Base-by-base conservation (phyloP, 2,888 invertebrate genomes). In the Lutraria lutraria region DNA sequence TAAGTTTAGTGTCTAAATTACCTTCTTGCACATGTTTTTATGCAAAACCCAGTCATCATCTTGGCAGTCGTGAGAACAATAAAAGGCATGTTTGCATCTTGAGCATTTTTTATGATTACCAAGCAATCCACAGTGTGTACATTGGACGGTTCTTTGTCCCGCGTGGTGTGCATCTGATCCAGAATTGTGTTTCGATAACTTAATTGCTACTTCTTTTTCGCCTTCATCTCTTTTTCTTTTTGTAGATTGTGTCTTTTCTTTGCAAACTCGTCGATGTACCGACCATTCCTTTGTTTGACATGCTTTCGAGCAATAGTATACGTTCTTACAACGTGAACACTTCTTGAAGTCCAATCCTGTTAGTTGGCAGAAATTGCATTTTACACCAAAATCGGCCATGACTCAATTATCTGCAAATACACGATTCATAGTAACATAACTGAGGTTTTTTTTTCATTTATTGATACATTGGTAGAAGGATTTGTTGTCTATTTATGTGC, bases 51-150 rank as follows among this genome's bases (percentile, higher is more conserved):
- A 87, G 76, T 87, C 82, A 34, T 68, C 12, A 19, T 54, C 25
- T 13, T 87, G 87, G 76, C 87, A 87, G 3, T 54, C 54, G 15
- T 8, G 43, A 13, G 82, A 82, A 43, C 87, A 87, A 68, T 87
- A 87, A n/a, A 54, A 53, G 6, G 76, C n/a, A 16, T 54, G 29
- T 56, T 80, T 80, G 31, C 85, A 80, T 56, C 80, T 52, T 29
- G 79, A 56, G 34, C 85, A 80, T 56, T 29, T 80, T 56, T 16
- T 16, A 3, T 16, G 56, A 56, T 56, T 56, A 2, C 21, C 56
- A 19, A 19, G 19, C 21, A 19, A 3, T 3, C 21, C 21, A 21
- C 21, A 16, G 12, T 56, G 56, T 56, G 56, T 6, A 56, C 21
- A 19, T 56, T 21, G 6, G 21, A 6, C 12, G 56, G 12, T 13